Conservation (phyloP, 1,140 invertebrate genomes). For the Ceratitis capitata region DNA sequence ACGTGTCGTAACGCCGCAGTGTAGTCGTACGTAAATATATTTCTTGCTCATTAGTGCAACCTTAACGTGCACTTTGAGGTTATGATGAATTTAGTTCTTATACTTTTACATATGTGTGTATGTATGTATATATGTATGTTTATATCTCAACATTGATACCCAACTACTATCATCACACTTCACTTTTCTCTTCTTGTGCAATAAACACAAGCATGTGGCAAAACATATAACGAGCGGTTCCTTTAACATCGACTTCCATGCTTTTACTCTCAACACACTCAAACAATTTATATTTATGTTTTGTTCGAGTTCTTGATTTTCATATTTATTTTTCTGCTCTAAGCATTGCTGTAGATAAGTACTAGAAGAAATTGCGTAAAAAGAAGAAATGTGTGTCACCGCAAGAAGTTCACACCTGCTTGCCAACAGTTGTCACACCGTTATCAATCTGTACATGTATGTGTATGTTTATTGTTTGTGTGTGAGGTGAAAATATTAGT, state of each 20-base stretch:
- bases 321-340: background rate
- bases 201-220: background rate
- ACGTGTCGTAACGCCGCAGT: background rate
- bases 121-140: too few relatives aligned
- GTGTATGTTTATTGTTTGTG: too few relatives aligned
- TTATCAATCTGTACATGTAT: background rate
- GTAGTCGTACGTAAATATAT: background rate
- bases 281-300: background rate
- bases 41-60: slow-evolving; percentile 35
- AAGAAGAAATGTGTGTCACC: slow-evolving; percentile 16
- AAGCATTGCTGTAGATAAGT: background rate
- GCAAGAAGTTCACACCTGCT: slow-evolving; percentile 30
- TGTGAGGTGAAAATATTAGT: too few relatives aligned
- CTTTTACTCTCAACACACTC: background rate
- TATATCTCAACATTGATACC: too few relatives aligned
- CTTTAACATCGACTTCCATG: background rate
- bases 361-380: background rate
- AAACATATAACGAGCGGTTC: background rate
- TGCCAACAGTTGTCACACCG: background rate
- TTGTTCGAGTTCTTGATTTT: background rate
- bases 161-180: too few relatives aligned
- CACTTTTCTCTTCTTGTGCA: background rate
- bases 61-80: slow-evolving; percentile 32
- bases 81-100: slow-evolving; percentile 23
- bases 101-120: background rate